Evolutionary conservation across 92 coral and sea anemone species (phyloP).

Genomic region (Siderastrea radians): DNA sequence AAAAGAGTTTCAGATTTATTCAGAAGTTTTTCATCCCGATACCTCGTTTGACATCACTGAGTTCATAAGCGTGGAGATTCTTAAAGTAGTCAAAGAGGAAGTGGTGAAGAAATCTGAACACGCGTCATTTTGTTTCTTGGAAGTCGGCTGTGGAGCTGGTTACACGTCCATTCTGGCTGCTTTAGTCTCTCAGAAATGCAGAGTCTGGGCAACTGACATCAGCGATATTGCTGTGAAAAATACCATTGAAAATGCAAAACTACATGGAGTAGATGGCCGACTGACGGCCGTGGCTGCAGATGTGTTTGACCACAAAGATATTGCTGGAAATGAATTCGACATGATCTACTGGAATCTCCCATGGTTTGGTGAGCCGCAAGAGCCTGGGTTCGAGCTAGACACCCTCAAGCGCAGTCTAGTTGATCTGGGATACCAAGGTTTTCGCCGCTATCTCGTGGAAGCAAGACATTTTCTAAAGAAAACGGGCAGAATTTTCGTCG

Average conservation of each 20-base stretch:
- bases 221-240: no score
- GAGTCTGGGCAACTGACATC: no score
- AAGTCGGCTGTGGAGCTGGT: background rate
- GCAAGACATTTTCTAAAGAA: background rate
- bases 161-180: background rate
- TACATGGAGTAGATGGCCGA: background rate
- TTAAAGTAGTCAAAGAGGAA: background rate
- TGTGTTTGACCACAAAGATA: background rate
- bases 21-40: background rate
- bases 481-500: background rate
- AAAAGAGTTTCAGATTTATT: background rate
- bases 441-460: background rate
- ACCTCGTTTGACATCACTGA: background rate
- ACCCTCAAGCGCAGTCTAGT: background rate
- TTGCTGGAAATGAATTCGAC: background rate
- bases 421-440: background rate
- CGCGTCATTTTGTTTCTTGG: background rate
- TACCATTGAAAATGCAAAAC: no score
- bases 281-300: background rate
- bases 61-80: background rate
- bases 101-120: background rate
- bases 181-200: background rate
- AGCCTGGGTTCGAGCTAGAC: background rate
- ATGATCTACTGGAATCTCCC: background rate
- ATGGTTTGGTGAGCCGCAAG: background rate